Evolutionary conservation across 2,113 vertebrate genomes (phyloP).

Genomic region (Dermatemys mawii): DNA sequence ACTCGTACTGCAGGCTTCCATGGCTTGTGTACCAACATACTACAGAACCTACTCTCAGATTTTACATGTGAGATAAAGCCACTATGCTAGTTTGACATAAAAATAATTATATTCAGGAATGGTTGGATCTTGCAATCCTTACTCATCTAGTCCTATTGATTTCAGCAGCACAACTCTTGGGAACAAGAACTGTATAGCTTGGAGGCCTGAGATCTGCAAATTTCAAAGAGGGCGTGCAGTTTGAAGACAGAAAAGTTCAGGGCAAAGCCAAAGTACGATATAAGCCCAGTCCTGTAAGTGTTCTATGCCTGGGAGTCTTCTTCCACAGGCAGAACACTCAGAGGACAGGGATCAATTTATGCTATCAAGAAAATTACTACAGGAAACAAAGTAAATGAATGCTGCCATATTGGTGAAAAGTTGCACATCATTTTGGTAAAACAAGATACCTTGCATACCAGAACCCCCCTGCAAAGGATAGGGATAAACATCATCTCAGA

Average conservation of each 20-base stretch:
- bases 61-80: accelerated
- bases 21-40: accelerated
- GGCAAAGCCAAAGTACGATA: not conserved
- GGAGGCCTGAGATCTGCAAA: not conserved
- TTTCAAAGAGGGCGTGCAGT: not conserved
- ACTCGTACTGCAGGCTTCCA: accelerated
- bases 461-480: not conserved
- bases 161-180: not conserved
- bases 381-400: not conserved
- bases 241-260: not conserved
- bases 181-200: not conserved
- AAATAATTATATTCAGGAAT: not conserved
- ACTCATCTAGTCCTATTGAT: not conserved
- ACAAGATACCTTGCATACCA: not conserved
- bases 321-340: not conserved
- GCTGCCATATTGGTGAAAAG: not conserved
- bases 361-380: not conserved
- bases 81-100: not conserved
- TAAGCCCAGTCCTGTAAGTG: not conserved
- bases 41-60: accelerated
- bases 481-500: not conserved
- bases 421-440: not conserved
- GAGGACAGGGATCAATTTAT: not conserved
- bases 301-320: not conserved
- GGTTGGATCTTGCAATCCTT: not conserved